phyloP scores from a whole-genome alignment of 2,797 vertebrate genomes.

The Pristis pectinata region DNA sequence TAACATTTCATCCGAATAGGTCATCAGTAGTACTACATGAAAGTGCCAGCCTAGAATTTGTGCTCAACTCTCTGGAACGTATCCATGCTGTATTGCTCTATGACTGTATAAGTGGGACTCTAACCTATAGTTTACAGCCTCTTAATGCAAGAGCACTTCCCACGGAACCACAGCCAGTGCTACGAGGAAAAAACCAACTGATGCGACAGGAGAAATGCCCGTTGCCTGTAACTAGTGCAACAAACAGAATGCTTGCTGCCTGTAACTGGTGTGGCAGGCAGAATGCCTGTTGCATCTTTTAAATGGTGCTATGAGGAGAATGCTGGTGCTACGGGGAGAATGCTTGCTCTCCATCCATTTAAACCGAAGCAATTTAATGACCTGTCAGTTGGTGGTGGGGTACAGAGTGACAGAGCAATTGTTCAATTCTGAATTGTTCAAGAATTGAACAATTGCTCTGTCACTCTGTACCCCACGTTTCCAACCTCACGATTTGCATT shows the following conservation, averaged over 20 bases:
- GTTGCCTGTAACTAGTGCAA: no score
- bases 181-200: no score
- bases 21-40: neutral
- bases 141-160: no score
- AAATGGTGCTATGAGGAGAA: neutral
- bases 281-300: no score
- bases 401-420: neutral
- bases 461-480: neutral
- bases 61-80: neutral
- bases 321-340: neutral
- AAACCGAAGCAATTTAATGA: no score
- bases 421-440: no score
- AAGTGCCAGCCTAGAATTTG: neutral
- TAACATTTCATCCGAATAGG: neutral
- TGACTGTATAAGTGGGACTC: neutral
- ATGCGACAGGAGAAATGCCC: no score
- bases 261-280: no score
- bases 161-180: no score
- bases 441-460: no score
- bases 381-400: neutral
- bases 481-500: neutral
- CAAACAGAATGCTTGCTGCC: no score
- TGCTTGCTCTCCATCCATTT: neutral
- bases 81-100: no score
- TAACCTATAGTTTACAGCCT: neutral